Evolutionary conservation across 2,113 vertebrate species (phyloP).

Genomic region (Cathartes aura): DNA sequence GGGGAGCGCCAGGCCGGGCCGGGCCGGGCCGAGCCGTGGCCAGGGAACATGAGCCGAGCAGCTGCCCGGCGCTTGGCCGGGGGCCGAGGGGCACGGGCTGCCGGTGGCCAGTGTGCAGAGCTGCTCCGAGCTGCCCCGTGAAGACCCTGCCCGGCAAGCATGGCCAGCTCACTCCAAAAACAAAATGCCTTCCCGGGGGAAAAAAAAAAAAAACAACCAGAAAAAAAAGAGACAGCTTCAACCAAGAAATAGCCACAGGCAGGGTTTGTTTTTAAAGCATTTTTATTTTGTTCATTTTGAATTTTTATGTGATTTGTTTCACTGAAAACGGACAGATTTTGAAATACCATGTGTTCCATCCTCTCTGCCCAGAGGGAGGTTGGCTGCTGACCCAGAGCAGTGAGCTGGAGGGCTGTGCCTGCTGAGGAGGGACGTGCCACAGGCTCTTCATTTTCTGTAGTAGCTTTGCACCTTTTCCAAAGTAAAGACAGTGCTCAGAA

Average conservation of each 20-base stretch:
- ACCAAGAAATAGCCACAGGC: constrained; percentile 18
- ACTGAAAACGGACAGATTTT: constrained; percentile 9
- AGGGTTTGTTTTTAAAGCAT: constrained; percentile 26
- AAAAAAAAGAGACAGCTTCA: background rate
- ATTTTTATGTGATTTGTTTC: constrained; percentile 13
- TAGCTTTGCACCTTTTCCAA: background rate
- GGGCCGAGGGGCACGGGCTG: background rate
- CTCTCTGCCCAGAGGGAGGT: background rate
- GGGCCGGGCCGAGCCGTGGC: background rate
- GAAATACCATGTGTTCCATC: background rate
- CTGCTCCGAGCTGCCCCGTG: background rate
- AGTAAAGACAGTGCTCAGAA: background rate
- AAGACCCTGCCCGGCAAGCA: background rate
- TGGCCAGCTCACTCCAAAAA: accelerated
- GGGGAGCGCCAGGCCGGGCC: accelerated
- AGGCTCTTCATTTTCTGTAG: background rate
- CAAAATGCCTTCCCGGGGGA: background rate
- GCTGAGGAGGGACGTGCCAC: background rate
- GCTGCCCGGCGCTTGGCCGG: background rate
- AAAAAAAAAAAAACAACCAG: no score
- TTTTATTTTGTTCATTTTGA: constrained; percentile 9
- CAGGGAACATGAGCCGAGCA: background rate
- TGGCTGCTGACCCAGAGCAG: background rate
- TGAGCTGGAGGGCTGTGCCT: background rate
- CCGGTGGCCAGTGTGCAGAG: background rate